Evolutionary conservation across 2,797 vertebrate species (phyloP).

Genomic region (Sebastes taczanowskii): DNA sequence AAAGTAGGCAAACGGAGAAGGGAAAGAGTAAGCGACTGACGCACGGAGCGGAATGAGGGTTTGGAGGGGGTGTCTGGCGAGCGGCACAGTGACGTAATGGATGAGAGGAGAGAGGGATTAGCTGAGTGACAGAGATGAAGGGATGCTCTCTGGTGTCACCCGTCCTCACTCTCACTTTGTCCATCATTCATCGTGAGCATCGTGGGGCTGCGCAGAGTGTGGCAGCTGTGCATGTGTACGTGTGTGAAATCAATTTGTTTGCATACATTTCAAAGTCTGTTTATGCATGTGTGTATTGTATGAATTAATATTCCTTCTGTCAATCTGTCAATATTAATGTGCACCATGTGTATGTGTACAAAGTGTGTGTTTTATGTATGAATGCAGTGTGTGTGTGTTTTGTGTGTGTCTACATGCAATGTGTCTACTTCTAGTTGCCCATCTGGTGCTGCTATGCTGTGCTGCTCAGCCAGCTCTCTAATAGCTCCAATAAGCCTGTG

Average conservation of each 20-base stretch:
- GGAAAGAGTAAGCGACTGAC: conserved; percentile 68
- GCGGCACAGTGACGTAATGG: conserved; percentile 70
- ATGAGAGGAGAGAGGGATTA: conserved; percentile 74
- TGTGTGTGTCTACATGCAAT: conserved; percentile 52
- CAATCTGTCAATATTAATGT: conserved; percentile 70
- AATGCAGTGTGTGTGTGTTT: conserved; percentile 16
- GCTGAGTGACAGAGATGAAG: conserved; percentile 75
- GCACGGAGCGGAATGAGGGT: conserved; percentile 55
- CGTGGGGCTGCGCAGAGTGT: conserved; percentile 28
- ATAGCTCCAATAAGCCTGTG: conserved; percentile 86
- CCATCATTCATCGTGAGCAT: conserved; percentile 61
- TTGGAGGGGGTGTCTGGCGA: conserved; percentile 51
- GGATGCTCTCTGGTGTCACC: conserved; percentile 73
- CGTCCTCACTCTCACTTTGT: conserved; percentile 60
- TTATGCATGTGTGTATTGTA: conserved; percentile 65
- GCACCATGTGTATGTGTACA: conserved; percentile 55
- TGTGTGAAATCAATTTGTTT: conserved; percentile 75
- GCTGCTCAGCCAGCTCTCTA: conserved; percentile 79
- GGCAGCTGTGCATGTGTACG: conserved; percentile 60
- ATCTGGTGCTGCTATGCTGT: conserved; percentile 83
- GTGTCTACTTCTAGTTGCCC: conserved; percentile 73
- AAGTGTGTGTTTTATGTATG: conserved; percentile 45
- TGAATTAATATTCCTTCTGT: conserved; percentile 68
- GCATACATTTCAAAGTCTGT: conserved; percentile 75
- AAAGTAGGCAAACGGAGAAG: conserved; percentile 56